Conservation (phyloP, 2,888 invertebrate species). For the Luperina testacea region DNA sequence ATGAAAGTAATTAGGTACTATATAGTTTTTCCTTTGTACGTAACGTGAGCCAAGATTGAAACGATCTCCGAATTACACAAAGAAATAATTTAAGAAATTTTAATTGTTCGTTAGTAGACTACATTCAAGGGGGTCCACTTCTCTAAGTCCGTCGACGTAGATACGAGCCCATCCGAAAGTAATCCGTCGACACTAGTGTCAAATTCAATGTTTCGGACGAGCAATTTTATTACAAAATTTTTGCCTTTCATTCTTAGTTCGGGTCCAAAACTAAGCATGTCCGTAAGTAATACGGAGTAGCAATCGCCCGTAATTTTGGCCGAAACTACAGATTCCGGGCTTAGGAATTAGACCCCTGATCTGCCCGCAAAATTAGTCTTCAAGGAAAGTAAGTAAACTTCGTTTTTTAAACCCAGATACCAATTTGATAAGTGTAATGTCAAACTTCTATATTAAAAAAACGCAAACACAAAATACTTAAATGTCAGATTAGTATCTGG, state of each 20-base stretch:
- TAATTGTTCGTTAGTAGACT: constrained; percentile 1
- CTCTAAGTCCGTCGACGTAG: too few species aligned
- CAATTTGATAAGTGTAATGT: too few species aligned
- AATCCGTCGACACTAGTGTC: not conserved
- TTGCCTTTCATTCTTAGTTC: too few species aligned
- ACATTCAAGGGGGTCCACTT: not conserved
- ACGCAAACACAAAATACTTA: too few species aligned
- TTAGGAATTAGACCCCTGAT: constrained; percentile 10
- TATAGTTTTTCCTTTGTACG: constrained; percentile 9
- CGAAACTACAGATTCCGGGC: not conserved
- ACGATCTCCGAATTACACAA: constrained; percentile 20
- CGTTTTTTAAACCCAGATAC: too few species aligned
- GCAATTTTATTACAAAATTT: too few species aligned
- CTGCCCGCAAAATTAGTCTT: constrained; percentile 27
- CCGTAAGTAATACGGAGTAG: not conserved
- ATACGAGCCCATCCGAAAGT: not conserved
- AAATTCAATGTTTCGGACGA: too few species aligned
- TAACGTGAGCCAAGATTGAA: constrained; percentile 21
- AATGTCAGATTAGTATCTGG: too few species aligned
- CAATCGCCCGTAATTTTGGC: not conserved
- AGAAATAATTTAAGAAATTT: constrained; percentile 19
- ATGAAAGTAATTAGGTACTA: constrained; percentile 18
- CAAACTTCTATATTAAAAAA: too few species aligned
- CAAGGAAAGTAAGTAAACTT: constrained; percentile 18
- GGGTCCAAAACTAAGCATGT: not conserved